Conservation (phyloP, 2,797 vertebrate genomes). For the Pseudocheirus occidentalis region DNA sequence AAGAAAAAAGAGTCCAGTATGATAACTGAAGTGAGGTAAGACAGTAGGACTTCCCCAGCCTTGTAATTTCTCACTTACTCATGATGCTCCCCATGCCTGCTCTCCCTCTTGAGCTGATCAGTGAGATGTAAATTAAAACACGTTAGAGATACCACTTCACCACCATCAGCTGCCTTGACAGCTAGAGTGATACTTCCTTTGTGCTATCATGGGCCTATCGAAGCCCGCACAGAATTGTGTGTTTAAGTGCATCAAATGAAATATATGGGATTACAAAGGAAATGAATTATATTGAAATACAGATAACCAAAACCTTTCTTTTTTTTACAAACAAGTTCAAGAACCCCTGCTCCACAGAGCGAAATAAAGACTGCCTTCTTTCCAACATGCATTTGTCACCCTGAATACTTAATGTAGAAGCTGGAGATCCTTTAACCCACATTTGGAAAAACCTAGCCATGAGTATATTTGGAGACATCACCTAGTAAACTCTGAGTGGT, state of each 20-base stretch:
- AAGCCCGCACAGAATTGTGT: background rate
- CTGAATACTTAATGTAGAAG: background rate
- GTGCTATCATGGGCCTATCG: background rate
- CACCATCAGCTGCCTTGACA: background rate
- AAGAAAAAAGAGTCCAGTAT: conserved; percentile 36
- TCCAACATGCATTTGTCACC: background rate
- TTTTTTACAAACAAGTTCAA: background rate
- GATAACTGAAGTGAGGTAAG: background rate
- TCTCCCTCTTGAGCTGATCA: background rate
- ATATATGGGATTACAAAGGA: background rate
- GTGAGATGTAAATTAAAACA: background rate
- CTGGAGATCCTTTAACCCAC: background rate
- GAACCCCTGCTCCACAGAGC: background rate
- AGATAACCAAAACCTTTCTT: background rate
- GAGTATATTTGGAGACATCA: background rate
- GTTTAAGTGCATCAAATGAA: background rate
- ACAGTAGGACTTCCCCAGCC: conserved; percentile 30
- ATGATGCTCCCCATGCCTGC: background rate
- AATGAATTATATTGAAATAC: background rate
- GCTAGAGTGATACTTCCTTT: background rate
- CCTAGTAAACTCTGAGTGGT: background rate
- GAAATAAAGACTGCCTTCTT: background rate
- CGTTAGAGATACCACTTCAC: background rate
- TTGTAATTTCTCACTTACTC: conserved; percentile 51
- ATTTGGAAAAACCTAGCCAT: background rate